Evolutionary conservation across 1,140 invertebrate genomes (phyloP), one percentile per base, ranked within the genome.

Genomic region (Theocolax elegans): DNA sequence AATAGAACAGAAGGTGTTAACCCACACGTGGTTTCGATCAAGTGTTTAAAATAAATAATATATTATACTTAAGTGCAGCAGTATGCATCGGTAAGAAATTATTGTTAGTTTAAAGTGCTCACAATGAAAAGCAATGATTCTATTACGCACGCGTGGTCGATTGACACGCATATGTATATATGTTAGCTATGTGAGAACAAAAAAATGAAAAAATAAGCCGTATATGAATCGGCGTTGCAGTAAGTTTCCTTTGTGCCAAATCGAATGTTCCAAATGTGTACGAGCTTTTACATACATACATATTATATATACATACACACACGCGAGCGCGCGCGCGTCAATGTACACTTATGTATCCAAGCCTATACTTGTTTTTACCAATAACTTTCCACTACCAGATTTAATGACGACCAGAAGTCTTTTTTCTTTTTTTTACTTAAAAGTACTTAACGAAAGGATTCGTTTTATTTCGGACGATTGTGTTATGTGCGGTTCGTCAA

Each of bases 161-260:
- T 71, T 49, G 62, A 7, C 40, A 53, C 64, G 17, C n/a, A n/a
- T 35, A 19, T 40, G 70, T 53, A 10, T n/a, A 9, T 15, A 46
- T 27, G 13, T 13, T 10, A 9, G 19, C 54, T n/a, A n/a, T n/a
- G n/a, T n/a, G n/a, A n/a, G n/a, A n/a, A 35, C 10, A 35, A 35
- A 10, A 35, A 10, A 35, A 35, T 6, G 19, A 53, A 46, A 46
- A 51, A 58, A 58, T 66, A 19, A 38, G 48, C 25, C n/a, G 13
- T 15, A 17, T 46, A 48, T 48, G 42, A 48, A 62, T 62, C 59
- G 27, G 6, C 51, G 23, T 9, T 7, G 19, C 64, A 29, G 48
- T 66, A 66, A 66, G 12, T 54, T 66, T 66, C 63, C 51, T 66
- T 66, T 66, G 49, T 56, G 31, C 38, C 49, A 35, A 42, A 56